A percentile compares a stretch with the other conserved stretches of the same genome.
phyloP scores from a whole-genome alignment of 2,797 vertebrate species.

The Manis pentadactyla region DNA sequence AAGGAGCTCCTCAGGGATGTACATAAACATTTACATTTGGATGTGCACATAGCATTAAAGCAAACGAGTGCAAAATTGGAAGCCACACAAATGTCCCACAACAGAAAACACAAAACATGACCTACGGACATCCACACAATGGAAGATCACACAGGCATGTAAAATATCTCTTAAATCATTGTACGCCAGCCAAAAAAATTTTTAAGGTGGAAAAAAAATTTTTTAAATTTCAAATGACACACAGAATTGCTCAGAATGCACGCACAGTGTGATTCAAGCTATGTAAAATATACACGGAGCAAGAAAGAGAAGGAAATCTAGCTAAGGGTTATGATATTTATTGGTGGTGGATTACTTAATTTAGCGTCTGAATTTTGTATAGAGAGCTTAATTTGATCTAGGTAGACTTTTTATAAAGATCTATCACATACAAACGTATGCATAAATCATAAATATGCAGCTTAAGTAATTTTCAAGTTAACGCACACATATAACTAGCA shows the following conservation, averaged over 20 bases:
- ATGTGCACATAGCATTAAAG: neutral
- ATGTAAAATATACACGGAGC: neutral
- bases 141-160: neutral
- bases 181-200: neutral
- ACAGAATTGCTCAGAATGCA: neutral
- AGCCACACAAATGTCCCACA: neutral
- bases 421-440: neutral
- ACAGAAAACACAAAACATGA: neutral
- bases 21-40: neutral
- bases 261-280: neutral
- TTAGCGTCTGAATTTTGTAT: slow-evolving; percentile 11
- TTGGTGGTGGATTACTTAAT: neutral
- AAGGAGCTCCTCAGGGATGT: neutral
- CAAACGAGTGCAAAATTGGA: slow-evolving; percentile 19
- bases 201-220: neutral
- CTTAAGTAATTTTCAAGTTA: neutral
- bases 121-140: neutral
- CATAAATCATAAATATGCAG: neutral
- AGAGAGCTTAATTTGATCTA: neutral
- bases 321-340: slow-evolving; percentile 18
- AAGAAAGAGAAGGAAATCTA: slow-evolving; percentile 7
- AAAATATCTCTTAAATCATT: no score
- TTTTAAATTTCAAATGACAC: neutral
- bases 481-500: neutral
- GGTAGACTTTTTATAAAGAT: slow-evolving; percentile 8